Base-by-base conservation (phyloP, 2,113 vertebrate species). In the Tetrao urogallus region DNA sequence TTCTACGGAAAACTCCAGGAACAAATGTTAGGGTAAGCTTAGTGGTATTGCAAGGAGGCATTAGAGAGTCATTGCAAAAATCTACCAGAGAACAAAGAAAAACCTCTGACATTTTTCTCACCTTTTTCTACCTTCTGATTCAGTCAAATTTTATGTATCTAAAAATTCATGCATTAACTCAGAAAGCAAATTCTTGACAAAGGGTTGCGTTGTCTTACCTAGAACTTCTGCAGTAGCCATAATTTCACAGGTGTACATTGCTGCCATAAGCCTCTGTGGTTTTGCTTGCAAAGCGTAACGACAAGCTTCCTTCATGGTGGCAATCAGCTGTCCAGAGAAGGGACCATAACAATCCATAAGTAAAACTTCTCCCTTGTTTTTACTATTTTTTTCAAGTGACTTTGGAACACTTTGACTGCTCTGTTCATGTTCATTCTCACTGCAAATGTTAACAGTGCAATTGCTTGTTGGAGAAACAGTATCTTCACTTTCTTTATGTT, bases 161-260 rank as follows among this genome's bases (percentile, higher is more conserved):
- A 79, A 77, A 89, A 84, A 3, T 9, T 52, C 43, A 50, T 5
- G 22, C 45, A n/a, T 17, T 42, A 86, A 82, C 15, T 38, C 45
- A 30, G n/a, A 63, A 81, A 70, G 20, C 6, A 91, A 88, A 70
- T 45, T 86, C 34, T 45, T 48, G 36, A 67, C 32, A 65, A 61
- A 73, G 13, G 14, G 28, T 84, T 66, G 13, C 50, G 38, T 60
- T 34, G 9, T 70, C 98, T 99, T 98, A 99, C 99, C 99, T 11
- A 99, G 93, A 61, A 99, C 99, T 15, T 99, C 99, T 2, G 98
- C 98, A 5, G 99, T 99, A 64, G 99, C 98, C 98, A 99, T 99
- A 89, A 99, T 99, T 88, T 99, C 99, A 56, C 99, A 99, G 0
- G 99, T 99, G 88, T 99, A 99, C 99, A 99, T 99, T 2, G 99